Conservation (phyloP, 35 echinoderm and acorn worm species). For the Apostichopus californicus region DNA sequence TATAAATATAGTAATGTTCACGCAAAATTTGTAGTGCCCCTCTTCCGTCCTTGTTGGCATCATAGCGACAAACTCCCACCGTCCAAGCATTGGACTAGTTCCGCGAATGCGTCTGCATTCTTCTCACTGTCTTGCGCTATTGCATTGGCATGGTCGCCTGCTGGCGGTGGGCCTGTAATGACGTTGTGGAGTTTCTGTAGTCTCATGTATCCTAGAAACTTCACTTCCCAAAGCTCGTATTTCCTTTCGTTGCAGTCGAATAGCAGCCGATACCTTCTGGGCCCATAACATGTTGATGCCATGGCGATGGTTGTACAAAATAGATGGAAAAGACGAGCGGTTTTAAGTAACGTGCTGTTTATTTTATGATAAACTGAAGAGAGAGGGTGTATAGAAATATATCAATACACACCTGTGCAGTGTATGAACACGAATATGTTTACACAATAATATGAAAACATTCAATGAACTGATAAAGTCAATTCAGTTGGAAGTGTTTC, state of each 20-base stretch:
- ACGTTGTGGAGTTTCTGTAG: not conserved
- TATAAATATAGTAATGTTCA: slow-evolving; percentile 25
- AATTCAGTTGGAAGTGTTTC: no score
- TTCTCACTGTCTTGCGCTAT: not conserved
- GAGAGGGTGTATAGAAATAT: no score
- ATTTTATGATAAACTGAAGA: no score
- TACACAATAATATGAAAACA: no score
- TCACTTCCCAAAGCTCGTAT: slow-evolving; percentile 15
- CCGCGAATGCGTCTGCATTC: slow-evolving; percentile 37
- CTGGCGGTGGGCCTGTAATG: not conserved
- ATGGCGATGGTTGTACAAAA: not conserved
- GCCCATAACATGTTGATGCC: slow-evolving; percentile 25
- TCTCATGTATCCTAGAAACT: not conserved
- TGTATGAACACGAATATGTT: no score
- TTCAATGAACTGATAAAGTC: no score
- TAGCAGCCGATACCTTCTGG: not conserved
- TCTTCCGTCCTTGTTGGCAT: slow-evolving; percentile 29
- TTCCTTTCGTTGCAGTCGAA: slow-evolving; percentile 23
- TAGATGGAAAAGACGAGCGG: no score
- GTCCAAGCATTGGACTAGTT: slow-evolving; percentile 34
- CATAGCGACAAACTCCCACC: slow-evolving; percentile 21
- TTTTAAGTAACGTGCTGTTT: no score
- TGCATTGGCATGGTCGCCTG: not conserved
- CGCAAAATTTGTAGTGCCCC: slow-evolving; percentile 34
- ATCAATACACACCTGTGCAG: no score